A percentile compares a stretch with the other conserved stretches of the same genome.
These are phyloP conservation scores for Hystrix cristata DNA, from an alignment of 2,113 vertebrate species.

Conservation along the genomic window DNA sequence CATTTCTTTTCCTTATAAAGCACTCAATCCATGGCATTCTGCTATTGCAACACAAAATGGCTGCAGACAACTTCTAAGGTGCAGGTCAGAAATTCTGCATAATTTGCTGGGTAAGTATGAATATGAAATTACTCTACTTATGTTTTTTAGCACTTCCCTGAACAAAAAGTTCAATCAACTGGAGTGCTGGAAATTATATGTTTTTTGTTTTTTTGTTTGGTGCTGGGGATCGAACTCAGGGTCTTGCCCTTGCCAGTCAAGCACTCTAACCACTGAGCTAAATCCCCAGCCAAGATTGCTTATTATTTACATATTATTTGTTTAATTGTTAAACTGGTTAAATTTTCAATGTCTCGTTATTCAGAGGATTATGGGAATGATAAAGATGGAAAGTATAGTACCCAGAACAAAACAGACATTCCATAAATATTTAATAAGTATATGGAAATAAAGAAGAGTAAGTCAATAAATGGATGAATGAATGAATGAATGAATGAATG, in stretches of 20 bases:
- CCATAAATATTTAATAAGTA: not conserved
- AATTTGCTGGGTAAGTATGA: not conserved
- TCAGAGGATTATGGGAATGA: not conserved
- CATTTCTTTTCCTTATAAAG: not conserved
- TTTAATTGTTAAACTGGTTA: not conserved
- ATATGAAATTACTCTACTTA: not conserved
- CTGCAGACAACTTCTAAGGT: not conserved
- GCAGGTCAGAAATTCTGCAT: not conserved
- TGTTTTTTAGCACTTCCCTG: not conserved
- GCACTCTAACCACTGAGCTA: too few species aligned
- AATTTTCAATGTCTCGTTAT: constrained; percentile 38
- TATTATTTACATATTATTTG: not conserved
- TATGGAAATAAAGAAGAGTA: not conserved
- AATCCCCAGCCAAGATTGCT: not conserved
- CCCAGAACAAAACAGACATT: not conserved
- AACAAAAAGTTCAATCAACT: not conserved
- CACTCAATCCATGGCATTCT: not conserved
- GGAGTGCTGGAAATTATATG: constrained; percentile 35
- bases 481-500: not conserved
- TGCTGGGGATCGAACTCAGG: too few species aligned
- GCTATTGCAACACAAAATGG: not conserved
- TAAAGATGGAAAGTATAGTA: not conserved
- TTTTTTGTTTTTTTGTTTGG: too few species aligned
- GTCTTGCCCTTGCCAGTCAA: too few species aligned
- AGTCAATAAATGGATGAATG: not conserved